Evolutionary conservation across 2,888 invertebrate species (phyloP), one percentile per base, ranked within the genome.

Genomic region (Macropis europaea): DNA sequence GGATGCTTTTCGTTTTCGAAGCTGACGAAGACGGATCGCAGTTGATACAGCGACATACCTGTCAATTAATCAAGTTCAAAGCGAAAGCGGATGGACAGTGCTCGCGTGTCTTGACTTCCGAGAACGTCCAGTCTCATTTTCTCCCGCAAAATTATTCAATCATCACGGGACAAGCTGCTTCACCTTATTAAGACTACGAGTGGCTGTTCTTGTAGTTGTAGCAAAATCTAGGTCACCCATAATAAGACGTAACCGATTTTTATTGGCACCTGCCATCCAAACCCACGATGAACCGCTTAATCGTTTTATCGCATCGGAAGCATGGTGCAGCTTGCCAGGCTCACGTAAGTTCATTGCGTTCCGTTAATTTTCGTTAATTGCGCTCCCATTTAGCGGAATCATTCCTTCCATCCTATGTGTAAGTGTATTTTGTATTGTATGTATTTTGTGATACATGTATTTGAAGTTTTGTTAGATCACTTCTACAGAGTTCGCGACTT

Each of bases 221-320:
- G 24, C 7, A 32, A 63, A 56, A 73, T 69, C 60, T 73, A 68
- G 75, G 75, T 75, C 73, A 69, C 22, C 54, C 32, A 68, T 68
- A 73, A 73, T 75, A 73, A 73, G 60, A 59, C 50, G 48, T 62
- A 61, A 50, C 61, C 75, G 68, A 75, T 75, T 75, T 73, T 73
- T 75, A 75, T 73, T 73, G 69, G 73, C 75, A 75, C 69, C 75
- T 75, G 75, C 75, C 68, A 73, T 52, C 34, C 64, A 19, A 38
- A 38, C 34, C 72, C 66, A 63, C 66, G 50, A 56, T 43, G 66
- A 67, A 42, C 61, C 60, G 67, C 57, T 77, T 61, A 56, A 64
- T 66, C 66, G 56, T 69, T 53, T 56, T 56, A 64, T 69, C 61
- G 32, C 28, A 66, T 62, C 61, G 61, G 13, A 13, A 26, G 17